These are phyloP conservation scores for Eupithecia dodoneata DNA, from an alignment of 2,888 invertebrate genomes.

Conservation along the genomic window DNA sequence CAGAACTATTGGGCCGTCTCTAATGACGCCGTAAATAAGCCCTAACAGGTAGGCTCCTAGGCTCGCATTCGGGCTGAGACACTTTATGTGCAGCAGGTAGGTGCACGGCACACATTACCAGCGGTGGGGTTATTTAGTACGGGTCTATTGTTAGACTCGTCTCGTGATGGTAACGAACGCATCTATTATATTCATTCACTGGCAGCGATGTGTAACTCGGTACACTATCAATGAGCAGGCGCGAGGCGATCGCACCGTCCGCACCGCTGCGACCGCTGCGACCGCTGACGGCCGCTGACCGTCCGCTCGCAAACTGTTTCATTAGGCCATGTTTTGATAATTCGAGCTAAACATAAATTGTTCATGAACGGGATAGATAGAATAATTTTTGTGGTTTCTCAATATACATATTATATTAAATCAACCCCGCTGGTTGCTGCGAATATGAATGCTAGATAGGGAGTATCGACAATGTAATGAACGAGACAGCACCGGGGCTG, in stretches of 20 bases:
- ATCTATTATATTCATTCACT: neutral
- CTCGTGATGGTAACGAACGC: neutral
- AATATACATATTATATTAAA: neutral
- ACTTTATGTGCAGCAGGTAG: neutral
- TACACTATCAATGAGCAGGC: no score
- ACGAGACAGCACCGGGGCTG: neutral
- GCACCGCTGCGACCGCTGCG: neutral
- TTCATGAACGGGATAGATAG: neutral
- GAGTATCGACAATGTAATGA: neutral
- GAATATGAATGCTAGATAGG: neutral
- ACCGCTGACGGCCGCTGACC: neutral
- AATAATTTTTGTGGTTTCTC: neutral
- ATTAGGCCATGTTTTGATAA: neutral
- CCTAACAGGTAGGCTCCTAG: neutral
- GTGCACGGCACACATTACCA: neutral
- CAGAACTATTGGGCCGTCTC: constrained; percentile 23
- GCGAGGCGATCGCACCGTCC: no score
- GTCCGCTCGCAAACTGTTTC: neutral
- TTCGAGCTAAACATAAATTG: neutral
- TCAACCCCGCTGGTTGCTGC: neutral
- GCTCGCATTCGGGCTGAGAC: neutral
- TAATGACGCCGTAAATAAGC: constrained; percentile 16
- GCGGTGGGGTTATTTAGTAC: neutral
- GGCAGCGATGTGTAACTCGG: neutral
- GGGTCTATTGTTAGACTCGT: neutral